Base-by-base conservation (phyloP, 2,888 invertebrate genomes). In the Emmelina monodactyla region DNA sequence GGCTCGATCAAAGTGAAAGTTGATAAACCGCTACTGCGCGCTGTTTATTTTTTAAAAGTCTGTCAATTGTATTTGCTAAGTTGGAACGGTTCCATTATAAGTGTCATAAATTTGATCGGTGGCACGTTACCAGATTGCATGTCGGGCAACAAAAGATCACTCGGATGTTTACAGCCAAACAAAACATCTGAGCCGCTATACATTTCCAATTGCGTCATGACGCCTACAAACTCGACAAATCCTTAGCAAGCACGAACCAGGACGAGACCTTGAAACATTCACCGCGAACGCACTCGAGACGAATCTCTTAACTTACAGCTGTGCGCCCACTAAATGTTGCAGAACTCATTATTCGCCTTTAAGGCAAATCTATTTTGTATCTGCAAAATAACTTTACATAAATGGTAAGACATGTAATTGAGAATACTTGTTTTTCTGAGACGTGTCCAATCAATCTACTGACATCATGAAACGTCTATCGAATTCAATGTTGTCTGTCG, bases 261-360 rank as follows among this genome's bases (percentile, higher is more conserved):
- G 71, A 71, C 70, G 62, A 58, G 70, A 70, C 78, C 79, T 78
- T 78, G 78, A 72, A 70, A 75, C 78, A 75, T 73, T 76, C 76
- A 70, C 75, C 54, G 51, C 52, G 62, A 71, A 61, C 61, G 62
- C 62, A 14, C 70, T 72, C 64, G 65, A 72, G 70, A 68, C 68
- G 64, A 71, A 73, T 71, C 72, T 71, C 58, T 60, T 51, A 59
- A 60, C 62, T 56, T 61, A 58, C 51, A 55, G 57, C 56, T 45
- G 48, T 51, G 56, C 73, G 70, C 75, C 72, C 71, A 75, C 75
- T 59, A 62, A 57, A 49, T 47, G 51, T 50, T 52, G 53, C 48
- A 49, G 43, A 50, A 49, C 52, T 51, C 52, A 49, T 49, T 52
- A 51, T 48, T 49, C 41, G 25, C 25, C 9, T 25, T 42, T 40